Evolutionary conservation across 1,140 invertebrate genomes (phyloP), one percentile per base, ranked within the genome.

Genomic region (Chrysomallon squamiferum): DNA sequence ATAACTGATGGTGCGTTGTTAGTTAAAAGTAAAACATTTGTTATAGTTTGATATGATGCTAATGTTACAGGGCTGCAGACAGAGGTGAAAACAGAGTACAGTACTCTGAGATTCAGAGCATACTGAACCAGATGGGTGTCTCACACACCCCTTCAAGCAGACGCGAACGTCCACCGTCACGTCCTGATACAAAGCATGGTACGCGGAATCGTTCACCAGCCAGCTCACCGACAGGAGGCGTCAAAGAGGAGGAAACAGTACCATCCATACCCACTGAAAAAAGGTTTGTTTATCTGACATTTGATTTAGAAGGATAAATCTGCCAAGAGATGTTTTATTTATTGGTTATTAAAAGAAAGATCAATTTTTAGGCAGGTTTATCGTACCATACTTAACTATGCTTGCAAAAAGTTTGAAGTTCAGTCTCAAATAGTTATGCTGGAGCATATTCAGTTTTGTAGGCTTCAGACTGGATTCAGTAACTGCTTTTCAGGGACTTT

Each of bases 111-210:
- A 75, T 81, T 13, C 69, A 75, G 45, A 65, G 66, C 25, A 73
- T 81, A 59, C 63, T 81, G 43, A 75, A 69, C 43, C 76, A 77
- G 73, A 70, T 81, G 60, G 79, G 77, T 6, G 73, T 79, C 0
- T 15, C 35, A 52, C 62, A 15, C 52, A 27, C 65, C n/a, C 13
- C 18, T 2, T 47, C 52, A 9, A 43, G 33, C 25, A 15, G 5
- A 7, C 35, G 15, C 35, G 15, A 7, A 22, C 50, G 54, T 22
- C 52, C 49, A 11, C 27, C 41, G n/a, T 58, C 66, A 0, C 59
- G 64, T 29, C 58, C 59, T 54, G 57, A 65, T 47, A 50, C 29
- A 4, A 71, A 66, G 33, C 59, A 49, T 7, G 58, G 50, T 15
- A 33, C 54, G 0, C 15, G 33, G 13, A n/a, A 35, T 5, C 38